phyloP scores from a whole-genome alignment of 2,797 vertebrate species.

The Sitta carolinensis region DNA sequence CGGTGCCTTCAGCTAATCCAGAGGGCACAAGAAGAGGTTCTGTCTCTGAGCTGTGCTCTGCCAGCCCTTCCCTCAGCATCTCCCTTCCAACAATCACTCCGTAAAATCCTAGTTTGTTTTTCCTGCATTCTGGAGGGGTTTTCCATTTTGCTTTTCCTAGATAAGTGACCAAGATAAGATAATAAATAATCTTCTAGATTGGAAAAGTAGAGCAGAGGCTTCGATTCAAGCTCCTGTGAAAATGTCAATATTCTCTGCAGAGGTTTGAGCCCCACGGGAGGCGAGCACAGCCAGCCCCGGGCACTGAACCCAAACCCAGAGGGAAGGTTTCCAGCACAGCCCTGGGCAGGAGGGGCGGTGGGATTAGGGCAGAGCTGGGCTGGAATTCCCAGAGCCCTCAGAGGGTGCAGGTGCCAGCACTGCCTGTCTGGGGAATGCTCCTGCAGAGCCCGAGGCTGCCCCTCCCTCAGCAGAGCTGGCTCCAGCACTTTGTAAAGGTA shows the following conservation, averaged over 20 bases:
- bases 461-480: no score
- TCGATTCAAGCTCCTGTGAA: no score
- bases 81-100: neutral
- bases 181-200: neutral
- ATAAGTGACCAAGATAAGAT: neutral
- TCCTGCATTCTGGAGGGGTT: neutral
- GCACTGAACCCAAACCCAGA: neutral
- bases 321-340: neutral
- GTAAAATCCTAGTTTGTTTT: neutral
- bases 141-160: neutral
- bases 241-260: neutral
- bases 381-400: neutral
- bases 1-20: neutral
- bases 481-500: no score
- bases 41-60: neutral
- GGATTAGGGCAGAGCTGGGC: neutral
- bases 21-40: no score
- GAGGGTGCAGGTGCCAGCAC: neutral
- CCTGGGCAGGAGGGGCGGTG: neutral
- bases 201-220: neutral
- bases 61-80: neutral
- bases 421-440: neutral
- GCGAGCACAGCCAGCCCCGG: neutral
- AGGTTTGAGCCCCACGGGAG: neutral
- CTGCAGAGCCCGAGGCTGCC: no score